A percentile compares a stretch with the other conserved stretches of the same genome.
These are phyloP conservation scores for Rhyacophila evoluta DNA, from an alignment of 2,888 invertebrate genomes.

Conservation along the genomic window DNA sequence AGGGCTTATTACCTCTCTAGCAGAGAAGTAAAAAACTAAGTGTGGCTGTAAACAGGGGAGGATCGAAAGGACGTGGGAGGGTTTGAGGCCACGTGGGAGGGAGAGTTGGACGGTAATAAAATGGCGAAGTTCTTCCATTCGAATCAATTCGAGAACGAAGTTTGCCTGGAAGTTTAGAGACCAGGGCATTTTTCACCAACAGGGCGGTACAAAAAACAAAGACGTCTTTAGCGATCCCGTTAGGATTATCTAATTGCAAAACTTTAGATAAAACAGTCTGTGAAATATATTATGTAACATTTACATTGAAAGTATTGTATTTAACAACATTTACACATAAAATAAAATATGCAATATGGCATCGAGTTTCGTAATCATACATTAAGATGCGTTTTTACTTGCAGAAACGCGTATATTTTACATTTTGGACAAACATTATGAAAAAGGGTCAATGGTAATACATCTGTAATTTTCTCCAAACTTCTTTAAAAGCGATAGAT, in stretches of 20 bases:
- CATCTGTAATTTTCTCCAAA: no score
- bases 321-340: no score
- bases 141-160: conserved; percentile 53
- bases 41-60: conserved; percentile 43
- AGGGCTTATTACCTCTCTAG: conserved; percentile 42
- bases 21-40: conserved; percentile 36
- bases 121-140: conserved; percentile 51
- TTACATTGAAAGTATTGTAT: no score
- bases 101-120: conserved; percentile 49
- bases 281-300: not conserved
- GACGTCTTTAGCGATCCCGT: conserved; percentile 32
- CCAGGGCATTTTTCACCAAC: conserved; percentile 41
- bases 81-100: conserved; percentile 25
- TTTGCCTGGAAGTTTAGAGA: conserved; percentile 41
- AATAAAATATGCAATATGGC: no score
- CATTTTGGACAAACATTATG: no score
- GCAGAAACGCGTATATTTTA: no score
- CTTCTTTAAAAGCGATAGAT: no score
- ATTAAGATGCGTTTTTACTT: no score
- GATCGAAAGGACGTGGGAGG: not conserved
- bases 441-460: no score
- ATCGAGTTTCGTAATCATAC: no score
- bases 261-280: not conserved
- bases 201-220: conserved; percentile 25
- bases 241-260: not conserved